A percentile compares a stretch with the other conserved stretches of the same genome.
Evolutionary conservation across 2,797 vertebrate species (phyloP).

Genomic region (Phoxinus dragarum): DNA sequence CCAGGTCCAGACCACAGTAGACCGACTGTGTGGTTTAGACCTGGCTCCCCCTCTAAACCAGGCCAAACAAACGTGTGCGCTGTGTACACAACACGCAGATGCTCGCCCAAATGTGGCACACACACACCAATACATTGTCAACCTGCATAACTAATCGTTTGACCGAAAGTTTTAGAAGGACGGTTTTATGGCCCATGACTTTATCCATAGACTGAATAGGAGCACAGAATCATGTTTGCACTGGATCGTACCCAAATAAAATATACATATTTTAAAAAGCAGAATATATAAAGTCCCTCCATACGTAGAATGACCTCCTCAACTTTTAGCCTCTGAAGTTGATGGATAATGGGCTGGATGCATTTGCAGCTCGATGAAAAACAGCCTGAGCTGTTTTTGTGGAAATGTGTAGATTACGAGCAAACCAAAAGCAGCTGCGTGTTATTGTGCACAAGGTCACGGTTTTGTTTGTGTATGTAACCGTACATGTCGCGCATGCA

Average conservation of each 20-base stretch:
- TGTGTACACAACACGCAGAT: constrained; percentile 28
- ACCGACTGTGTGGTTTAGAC: constrained; percentile 32
- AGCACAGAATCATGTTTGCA: constrained; percentile 46
- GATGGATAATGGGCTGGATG: constrained; percentile 51
- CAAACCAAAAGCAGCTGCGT: constrained; percentile 59
- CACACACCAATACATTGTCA: not conserved
- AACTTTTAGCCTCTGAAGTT: constrained; percentile 53
- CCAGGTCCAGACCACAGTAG: constrained; percentile 24
- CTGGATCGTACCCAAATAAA: constrained; percentile 52
- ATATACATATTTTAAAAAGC: constrained; percentile 47
- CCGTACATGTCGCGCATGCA: not conserved
- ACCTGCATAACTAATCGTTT: constrained; percentile 45
- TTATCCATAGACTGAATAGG: constrained; percentile 35
- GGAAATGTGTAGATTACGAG: constrained; percentile 51
- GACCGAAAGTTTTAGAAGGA: not conserved
- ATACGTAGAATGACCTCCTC: constrained; percentile 48
- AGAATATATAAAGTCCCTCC: constrained; percentile 15
- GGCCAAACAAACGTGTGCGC: not conserved
- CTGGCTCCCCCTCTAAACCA: not conserved
- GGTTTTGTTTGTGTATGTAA: constrained; percentile 21
- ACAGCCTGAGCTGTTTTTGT: constrained; percentile 51
- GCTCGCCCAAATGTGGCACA: constrained; percentile 8
- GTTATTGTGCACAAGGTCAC: constrained; percentile 28
- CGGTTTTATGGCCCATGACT: constrained; percentile 41
- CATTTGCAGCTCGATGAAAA: constrained; percentile 47